Conservation (phyloP, 2,797 vertebrate genomes). For the Gymnoscopelus microlampas region DNA sequence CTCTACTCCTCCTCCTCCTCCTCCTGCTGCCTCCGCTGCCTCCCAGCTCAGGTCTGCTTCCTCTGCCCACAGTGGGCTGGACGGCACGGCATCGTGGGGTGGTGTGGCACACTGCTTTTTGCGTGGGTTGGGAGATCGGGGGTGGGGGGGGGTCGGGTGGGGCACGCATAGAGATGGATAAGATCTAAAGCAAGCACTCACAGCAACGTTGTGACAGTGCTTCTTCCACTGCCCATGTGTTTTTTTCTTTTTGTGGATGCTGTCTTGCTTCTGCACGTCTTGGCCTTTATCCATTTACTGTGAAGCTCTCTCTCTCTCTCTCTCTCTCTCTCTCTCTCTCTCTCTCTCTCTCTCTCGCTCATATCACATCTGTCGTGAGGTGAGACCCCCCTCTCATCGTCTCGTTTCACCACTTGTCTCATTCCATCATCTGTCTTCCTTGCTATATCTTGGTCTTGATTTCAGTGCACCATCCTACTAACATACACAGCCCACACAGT, state of each 20-base stretch:
- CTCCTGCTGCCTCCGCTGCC: conserved; percentile 75
- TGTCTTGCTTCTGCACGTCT: conserved; percentile 74
- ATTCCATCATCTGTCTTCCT: conserved; percentile 59
- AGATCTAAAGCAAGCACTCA: conserved; percentile 65
- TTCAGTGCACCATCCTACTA: conserved; percentile 52
- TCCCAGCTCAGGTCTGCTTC: conserved; percentile 87
- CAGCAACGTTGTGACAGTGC: conserved; percentile 61
- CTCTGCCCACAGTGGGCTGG: conserved; percentile 68
- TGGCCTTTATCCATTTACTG: conserved; percentile 55
- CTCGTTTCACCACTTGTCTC: conserved; percentile 34
- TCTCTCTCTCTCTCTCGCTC: conserved; percentile 21
- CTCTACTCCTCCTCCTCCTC: conserved; percentile 41
- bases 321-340: conserved; percentile 17
- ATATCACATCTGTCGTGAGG: conserved; percentile 19
- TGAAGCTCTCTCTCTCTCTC: conserved; percentile 19
- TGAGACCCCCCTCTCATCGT: not conserved
- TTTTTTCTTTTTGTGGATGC: conserved; percentile 43
- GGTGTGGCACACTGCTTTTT: too few relatives aligned
- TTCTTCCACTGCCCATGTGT: conserved; percentile 63
- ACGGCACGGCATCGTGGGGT: conserved; percentile 79
- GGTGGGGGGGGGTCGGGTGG: conserved; percentile 64
- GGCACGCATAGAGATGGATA: conserved; percentile 54
- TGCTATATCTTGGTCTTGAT: conserved; percentile 49
- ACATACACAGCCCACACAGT: conserved; percentile 51
- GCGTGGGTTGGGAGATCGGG: conserved; percentile 60